These are phyloP conservation scores for Enteromius anoplus DNA, from an alignment of 2,797 vertebrate species.

Conservation along the genomic window DNA sequence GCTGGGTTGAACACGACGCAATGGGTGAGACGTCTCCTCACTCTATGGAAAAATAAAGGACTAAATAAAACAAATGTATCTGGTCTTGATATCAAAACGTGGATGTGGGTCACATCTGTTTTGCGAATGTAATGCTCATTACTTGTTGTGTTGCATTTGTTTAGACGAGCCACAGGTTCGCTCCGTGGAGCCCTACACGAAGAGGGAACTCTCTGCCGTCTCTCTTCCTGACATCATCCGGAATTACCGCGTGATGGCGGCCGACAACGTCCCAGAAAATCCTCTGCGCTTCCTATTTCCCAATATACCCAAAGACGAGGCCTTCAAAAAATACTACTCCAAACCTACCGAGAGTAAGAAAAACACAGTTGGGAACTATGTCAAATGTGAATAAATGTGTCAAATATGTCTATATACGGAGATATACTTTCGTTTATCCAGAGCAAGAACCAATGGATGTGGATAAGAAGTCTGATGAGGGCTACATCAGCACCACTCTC, in stretches of 20 bases:
- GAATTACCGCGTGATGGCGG: slow-evolving; percentile 97
- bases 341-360: slow-evolving; percentile 87
- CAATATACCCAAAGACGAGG: slow-evolving; percentile 87
- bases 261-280: slow-evolving; percentile 95
- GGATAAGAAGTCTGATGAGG: slow-evolving; percentile 72
- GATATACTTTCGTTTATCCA: slow-evolving; percentile 59
- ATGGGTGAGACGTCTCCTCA: slow-evolving; percentile 55
- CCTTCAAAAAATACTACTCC: slow-evolving; percentile 95
- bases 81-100: not conserved
- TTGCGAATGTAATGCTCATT: not conserved
- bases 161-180: slow-evolving; percentile 85
- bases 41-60: not conserved
- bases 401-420: not conserved
- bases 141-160: slow-evolving; percentile 27
- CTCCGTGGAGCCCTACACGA: slow-evolving; percentile 95
- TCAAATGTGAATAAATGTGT: not conserved
- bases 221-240: slow-evolving; percentile 95
- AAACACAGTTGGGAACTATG: not conserved
- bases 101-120: not conserved
- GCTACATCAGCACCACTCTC: slow-evolving; percentile 95
- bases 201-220: slow-evolving; percentile 91
- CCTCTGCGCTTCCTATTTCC: slow-evolving; percentile 93
- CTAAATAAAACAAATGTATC: not conserved
- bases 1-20: slow-evolving; percentile 79
- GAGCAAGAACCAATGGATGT: slow-evolving; percentile 91